phyloP scores from a whole-genome alignment of 2,797 vertebrate species.

The Fratercula arctica region DNA sequence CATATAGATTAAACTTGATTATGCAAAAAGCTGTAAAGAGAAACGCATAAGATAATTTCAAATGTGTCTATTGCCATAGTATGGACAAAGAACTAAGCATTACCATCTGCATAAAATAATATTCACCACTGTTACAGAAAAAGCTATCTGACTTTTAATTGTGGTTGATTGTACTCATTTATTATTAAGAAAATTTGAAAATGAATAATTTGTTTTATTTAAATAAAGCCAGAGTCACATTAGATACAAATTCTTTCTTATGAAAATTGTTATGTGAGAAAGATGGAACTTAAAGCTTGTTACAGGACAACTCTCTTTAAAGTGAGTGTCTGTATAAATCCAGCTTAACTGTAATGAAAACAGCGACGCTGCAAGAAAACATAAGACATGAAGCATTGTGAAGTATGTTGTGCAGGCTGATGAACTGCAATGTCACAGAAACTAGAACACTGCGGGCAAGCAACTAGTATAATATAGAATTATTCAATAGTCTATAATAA shows the following conservation, averaged over 20 bases:
- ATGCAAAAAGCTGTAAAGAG: background rate
- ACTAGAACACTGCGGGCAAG: background rate
- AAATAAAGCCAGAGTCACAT: background rate
- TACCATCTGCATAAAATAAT: background rate
- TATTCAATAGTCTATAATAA: background rate
- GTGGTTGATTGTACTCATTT: background rate
- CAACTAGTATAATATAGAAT: background rate
- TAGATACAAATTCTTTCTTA: background rate
- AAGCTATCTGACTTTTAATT: background rate
- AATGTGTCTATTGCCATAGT: background rate
- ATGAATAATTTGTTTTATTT: background rate
- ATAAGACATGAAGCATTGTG: background rate
- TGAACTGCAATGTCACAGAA: background rate
- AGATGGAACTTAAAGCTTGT: background rate
- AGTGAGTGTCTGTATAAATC: background rate
- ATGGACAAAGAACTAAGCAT: background rate
- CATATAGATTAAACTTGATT: slow-evolving; percentile 18
- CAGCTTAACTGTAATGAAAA: background rate
- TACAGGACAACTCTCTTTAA: background rate
- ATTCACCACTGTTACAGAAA: background rate
- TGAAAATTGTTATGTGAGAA: background rate
- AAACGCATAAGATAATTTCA: background rate
- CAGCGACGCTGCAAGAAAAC: background rate
- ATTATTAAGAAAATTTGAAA: background rate
- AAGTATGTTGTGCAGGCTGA: background rate